Evolutionary conservation across 2,113 vertebrate species (phyloP).

Genomic region (Pungitius pungitius): DNA sequence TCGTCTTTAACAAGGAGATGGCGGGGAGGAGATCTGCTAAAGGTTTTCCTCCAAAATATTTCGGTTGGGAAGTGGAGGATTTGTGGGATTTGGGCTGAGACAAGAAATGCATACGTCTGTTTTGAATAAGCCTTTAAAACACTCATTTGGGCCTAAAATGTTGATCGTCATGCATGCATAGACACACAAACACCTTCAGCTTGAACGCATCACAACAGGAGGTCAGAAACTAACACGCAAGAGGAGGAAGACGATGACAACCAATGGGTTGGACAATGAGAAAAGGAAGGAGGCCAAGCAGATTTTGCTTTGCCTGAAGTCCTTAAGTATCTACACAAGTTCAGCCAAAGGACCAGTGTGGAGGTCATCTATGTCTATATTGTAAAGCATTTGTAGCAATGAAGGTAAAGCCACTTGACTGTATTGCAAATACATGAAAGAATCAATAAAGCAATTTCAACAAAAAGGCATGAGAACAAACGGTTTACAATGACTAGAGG

Average conservation of each 20-base stretch:
- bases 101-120: constrained; percentile 14
- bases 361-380: background rate
- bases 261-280: constrained; percentile 2
- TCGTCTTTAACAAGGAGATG: constrained; percentile 63
- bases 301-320: constrained; percentile 8
- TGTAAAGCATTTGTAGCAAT: background rate
- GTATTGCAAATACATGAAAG: background rate
- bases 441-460: background rate
- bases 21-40: constrained; percentile 40
- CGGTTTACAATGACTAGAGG: background rate
- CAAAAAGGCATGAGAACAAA: background rate
- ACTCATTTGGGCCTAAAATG: background rate
- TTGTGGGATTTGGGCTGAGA: background rate
- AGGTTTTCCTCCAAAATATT: constrained; percentile 22
- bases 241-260: constrained; percentile 22
- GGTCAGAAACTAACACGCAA: constrained; percentile 40
- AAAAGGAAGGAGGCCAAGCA: background rate
- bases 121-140: constrained; percentile 12
- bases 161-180: constrained; percentile 11
- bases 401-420: background rate
- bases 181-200: constrained; percentile 6
- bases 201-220: constrained; percentile 22
- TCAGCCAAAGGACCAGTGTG: constrained; percentile 2
- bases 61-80: constrained; percentile 8
- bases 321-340: constrained; percentile 24